Base-by-base conservation (phyloP, 1,140 invertebrate genomes). In the Homarus americanus region DNA sequence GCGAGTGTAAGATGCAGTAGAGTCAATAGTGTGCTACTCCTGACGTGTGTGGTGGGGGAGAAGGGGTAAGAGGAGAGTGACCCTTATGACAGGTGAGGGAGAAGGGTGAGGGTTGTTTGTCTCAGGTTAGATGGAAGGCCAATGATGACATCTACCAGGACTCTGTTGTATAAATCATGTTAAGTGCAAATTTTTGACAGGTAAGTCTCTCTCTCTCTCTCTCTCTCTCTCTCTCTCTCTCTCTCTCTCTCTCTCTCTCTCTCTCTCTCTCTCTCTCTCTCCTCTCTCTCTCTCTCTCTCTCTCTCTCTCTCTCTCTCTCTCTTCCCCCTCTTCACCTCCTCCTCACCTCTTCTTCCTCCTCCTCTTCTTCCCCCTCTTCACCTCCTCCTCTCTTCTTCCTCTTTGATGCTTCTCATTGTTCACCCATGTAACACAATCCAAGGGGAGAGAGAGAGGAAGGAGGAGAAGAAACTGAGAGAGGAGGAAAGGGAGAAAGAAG, bases 171-270 rank as follows among this genome's bases (percentile, higher is more conserved):
- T 86, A 86, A 76, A 76, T 86, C 84, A 86, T 72, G 72, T 38
- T 36, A 86, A 86, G 32, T 86, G 17, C 84, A 86, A 76, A 72
- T 86, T 75, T 86, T n/a, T n/a, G n/a, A n/a, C n/a, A n/a, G n/a
- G n/a, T 58, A 58, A 20, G 10, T 69, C 32, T 24, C 63, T 63
- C 34, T 83, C 58, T 38, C 49, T 83, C 82, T 83, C 38, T 69
- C 82, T 83, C 36, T 83, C 82, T 83, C 36, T 69, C 58, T 83
- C 58, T 83, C 58, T 83, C 58, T 69, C 58, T 69, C 58, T 69
- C 58, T 83, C 36, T 83, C 28, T 83, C 49, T 83, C 49, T 36
- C 32, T 83, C 49, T 66, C 78, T 53, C 40, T 44, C 40, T 44
- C 40, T 44, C 41, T 80, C 78, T 80, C 40, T 53, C 40, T 44